These are phyloP conservation scores for Drosophila niveifrons DNA, from an alignment of 2,888 invertebrate genomes.

Conservation along the genomic window DNA sequence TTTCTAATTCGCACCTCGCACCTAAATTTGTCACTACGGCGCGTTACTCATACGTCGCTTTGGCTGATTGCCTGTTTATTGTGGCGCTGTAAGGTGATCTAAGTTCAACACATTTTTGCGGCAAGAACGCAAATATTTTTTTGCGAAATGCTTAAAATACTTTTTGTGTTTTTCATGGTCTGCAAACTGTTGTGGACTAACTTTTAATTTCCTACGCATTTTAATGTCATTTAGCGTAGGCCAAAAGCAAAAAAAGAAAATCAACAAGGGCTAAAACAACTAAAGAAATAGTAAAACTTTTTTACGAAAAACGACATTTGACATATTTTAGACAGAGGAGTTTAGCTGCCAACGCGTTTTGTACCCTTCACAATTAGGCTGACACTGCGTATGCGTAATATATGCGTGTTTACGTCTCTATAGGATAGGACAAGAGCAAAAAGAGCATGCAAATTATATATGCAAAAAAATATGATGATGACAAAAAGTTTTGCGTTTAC, in stretches of 20 bases:
- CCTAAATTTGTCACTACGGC: slow-evolving; percentile 51
- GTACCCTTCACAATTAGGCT: slow-evolving; percentile 80
- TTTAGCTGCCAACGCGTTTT: slow-evolving; percentile 63
- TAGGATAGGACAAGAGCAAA: slow-evolving; percentile 33
- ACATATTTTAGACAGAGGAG: slow-evolving; percentile 69
- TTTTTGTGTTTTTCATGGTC: slow-evolving; percentile 12
- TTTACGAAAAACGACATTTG: slow-evolving; percentile 60
- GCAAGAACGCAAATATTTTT: slow-evolving; percentile 19
- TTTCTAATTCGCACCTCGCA: slow-evolving; percentile 39
- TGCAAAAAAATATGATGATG: slow-evolving; percentile 49
- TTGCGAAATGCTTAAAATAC: slow-evolving; percentile 20
- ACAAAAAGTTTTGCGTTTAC: slow-evolving; percentile 60
- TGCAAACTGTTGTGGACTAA: slow-evolving; percentile 24
- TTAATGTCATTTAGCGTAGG: slow-evolving; percentile 51
- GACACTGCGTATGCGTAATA: slow-evolving; percentile 75
- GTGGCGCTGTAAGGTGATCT: not conserved
- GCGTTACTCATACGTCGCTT: slow-evolving; percentile 27
- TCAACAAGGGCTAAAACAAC: slow-evolving; percentile 12
- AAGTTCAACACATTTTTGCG: slow-evolving; percentile 5
- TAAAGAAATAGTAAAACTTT: slow-evolving; percentile 39
- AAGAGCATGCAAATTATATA: slow-evolving; percentile 37
- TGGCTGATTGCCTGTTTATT: slow-evolving; percentile 1
- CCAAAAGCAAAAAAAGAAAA: slow-evolving; percentile 15
- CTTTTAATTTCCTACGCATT: slow-evolving; percentile 55
- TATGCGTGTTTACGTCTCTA: slow-evolving; percentile 32